Evolutionary conservation across 2,113 vertebrate genomes (phyloP).

Genomic region (Anser brachyrhynchus): DNA sequence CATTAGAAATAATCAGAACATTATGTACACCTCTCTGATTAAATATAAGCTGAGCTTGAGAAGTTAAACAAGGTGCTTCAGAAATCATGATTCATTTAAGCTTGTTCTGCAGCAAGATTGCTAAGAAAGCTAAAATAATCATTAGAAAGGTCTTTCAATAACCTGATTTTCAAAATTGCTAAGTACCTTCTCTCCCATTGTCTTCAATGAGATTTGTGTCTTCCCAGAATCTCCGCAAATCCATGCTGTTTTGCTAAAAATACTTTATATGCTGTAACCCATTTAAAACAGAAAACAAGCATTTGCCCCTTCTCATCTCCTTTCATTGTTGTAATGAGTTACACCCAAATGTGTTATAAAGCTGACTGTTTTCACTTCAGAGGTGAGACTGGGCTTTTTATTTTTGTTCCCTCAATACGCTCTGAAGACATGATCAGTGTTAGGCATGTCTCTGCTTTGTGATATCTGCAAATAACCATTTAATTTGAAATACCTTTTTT

Average conservation of each 20-base stretch:
- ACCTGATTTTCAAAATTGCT: background rate
- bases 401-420: background rate
- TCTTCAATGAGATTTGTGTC: background rate
- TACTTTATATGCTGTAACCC: background rate
- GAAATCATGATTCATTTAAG: constrained; percentile 27
- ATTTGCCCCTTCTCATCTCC: background rate
- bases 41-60: background rate
- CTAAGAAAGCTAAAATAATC: background rate
- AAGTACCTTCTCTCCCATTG: background rate
- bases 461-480: background rate
- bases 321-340: background rate
- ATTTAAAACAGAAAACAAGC: background rate
- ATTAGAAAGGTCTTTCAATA: constrained; percentile 5
- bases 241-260: background rate
- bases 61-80: constrained; percentile 1
- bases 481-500: constrained; percentile 17
- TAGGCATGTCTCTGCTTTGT: background rate
- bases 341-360: background rate
- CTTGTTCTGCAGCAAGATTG: background rate
- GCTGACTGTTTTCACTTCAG: background rate
- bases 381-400: background rate
- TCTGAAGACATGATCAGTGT: background rate
- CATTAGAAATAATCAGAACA: background rate
- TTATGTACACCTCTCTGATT: background rate
- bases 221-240: constrained; percentile 10